Conservation (phyloP, 2,797 vertebrate species). For the Gobionotothen gibberifrons region DNA sequence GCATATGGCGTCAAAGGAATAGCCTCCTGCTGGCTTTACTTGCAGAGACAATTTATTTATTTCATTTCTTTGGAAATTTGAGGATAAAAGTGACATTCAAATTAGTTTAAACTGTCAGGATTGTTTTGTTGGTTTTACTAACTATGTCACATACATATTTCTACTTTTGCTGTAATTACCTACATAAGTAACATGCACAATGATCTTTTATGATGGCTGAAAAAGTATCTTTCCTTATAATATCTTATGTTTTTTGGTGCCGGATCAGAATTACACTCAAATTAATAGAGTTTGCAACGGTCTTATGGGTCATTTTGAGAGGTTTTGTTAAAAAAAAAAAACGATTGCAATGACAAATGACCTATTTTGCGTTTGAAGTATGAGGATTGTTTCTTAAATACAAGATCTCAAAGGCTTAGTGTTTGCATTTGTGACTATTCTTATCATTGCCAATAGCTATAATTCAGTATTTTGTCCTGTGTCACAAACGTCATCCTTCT, state of each 20-base stretch:
- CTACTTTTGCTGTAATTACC: background rate
- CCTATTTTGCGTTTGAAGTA: background rate
- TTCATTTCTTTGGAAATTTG: constrained; percentile 1
- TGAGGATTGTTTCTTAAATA: background rate
- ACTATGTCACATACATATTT: background rate
- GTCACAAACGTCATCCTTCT: background rate
- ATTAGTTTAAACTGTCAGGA: background rate
- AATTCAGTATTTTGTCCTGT: background rate
- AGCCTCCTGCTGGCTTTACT: constrained; percentile 28
- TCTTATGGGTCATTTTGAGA: background rate
- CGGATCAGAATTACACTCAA: background rate
- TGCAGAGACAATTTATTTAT: constrained; percentile 18
- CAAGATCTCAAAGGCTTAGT: background rate
- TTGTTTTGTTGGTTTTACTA: constrained; percentile 12
- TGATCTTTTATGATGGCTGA: background rate
- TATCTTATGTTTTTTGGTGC: background rate
- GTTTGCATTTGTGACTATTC: background rate
- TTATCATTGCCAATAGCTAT: background rate
- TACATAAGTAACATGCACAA: background rate
- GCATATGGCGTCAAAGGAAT: constrained; percentile 19
- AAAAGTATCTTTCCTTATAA: background rate
- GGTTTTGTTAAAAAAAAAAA: background rate
- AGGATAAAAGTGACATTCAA: background rate
- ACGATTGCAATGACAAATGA: background rate
- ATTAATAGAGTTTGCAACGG: background rate